Base-by-base conservation (phyloP, 2,888 invertebrate species). In the Cephus pygmeus region DNA sequence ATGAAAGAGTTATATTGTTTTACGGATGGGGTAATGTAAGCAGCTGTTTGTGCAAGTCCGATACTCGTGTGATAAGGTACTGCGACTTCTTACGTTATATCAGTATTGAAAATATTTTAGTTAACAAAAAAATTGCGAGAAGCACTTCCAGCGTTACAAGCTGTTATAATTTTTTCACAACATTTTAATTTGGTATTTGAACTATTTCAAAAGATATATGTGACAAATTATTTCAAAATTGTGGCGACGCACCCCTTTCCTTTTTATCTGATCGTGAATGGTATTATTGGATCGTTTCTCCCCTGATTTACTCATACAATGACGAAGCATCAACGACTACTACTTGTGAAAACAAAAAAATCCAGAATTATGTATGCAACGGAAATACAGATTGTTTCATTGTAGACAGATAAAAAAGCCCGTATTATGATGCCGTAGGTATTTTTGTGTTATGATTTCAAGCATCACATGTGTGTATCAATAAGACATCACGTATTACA, bases 261-360 rank as follows among this genome's bases (percentile, higher is more conserved):
- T 23, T 23, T 56, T 56, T 23, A 56, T 56, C 56, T 56, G 56
- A 56, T 56, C 9, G 56, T 56, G 56, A 56, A 56, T 56, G 56
- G 56, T 56, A 56, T 56, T 56, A 56, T 56, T 56, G 56, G 56
- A 56, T 56, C 75, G 82, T 85, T 87, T 86, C 86, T 87, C 84
- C 86, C 85, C 86, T 86, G 85, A 80, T 82, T 85, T 84, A 82
- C 77, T 79, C 79, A 73, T 78, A 82, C 79, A 79, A 79, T 79
- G 79, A 79, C 78, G 80, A 82, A 82, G 76, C 84, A 83, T 76
- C 34, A 34, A 56, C 56, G 56, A 56, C 9, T 56, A 56, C 9
- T 9, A 56, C 56, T 56, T 56, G 56, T 56, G 56, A 56, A 56
- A 56, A 23, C 4, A 40, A 31, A 15, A 71, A 34, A 71, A 71